A percentile compares a stretch with the other conserved stretches of the same genome.
Evolutionary conservation across 2,797 vertebrate species (phyloP).

Genomic region (Malacoctenus gilli): DNA sequence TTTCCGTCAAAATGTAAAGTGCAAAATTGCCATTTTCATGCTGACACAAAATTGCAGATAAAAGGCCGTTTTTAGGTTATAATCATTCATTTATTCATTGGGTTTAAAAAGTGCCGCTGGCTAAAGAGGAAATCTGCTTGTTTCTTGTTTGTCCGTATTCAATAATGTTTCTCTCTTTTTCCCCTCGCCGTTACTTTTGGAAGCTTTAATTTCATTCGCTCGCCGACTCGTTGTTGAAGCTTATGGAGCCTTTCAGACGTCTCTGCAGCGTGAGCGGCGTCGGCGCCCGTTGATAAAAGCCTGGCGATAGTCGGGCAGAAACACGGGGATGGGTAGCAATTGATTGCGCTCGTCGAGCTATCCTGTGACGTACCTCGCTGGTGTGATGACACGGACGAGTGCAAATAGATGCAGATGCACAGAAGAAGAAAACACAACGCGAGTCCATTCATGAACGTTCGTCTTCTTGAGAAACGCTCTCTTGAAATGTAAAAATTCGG

Average conservation of each 20-base stretch:
- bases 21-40: too few relatives aligned
- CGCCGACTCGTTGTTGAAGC: slow-evolving; percentile 7
- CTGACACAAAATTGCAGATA: too few relatives aligned
- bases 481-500: too few relatives aligned
- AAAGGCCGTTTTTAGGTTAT: too few relatives aligned
- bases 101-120: too few relatives aligned
- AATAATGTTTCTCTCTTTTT: too few relatives aligned
- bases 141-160: too few relatives aligned
- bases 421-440: not conserved
- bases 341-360: slow-evolving; percentile 3
- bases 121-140: too few relatives aligned
- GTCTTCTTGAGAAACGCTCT: not conserved
- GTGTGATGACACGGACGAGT: slow-evolving; percentile 11
- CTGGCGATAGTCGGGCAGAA: slow-evolving; percentile 41
- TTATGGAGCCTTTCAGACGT: slow-evolving; percentile 3
- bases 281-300: slow-evolving; percentile 16
- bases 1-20: too few relatives aligned
- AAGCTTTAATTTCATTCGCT: not conserved
- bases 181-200: too few relatives aligned
- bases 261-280: slow-evolving; percentile 8
- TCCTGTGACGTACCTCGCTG: slow-evolving; percentile 5
- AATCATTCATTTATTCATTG: too few relatives aligned
- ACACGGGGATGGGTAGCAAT: slow-evolving; percentile 5
- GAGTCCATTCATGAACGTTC: not conserved
- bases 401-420: slow-evolving; percentile 2